Percentiles rank a stretch among this genome's conserved stretches.
These are phyloP conservation scores for Syndactyla subalaris DNA, from an alignment of 2,797 vertebrate genomes.

Conservation along the genomic window DNA sequence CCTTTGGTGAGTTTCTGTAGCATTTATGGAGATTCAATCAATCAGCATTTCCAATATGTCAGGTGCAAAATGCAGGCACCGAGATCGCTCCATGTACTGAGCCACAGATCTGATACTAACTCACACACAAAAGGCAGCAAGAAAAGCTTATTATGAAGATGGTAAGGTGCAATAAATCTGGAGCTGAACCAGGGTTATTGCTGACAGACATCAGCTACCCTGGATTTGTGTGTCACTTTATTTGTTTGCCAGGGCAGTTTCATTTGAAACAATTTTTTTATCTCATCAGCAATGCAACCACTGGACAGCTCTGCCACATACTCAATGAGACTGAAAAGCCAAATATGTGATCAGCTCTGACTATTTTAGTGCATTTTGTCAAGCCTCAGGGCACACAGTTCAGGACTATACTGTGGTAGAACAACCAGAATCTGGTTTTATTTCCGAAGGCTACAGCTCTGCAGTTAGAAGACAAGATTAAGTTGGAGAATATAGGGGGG, in stretches of 20 bases:
- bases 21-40: background rate
- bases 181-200: background rate
- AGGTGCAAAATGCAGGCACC: background rate
- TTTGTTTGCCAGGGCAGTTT: background rate
- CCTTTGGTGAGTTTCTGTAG: background rate
- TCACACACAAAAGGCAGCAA: background rate
- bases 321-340: background rate
- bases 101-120: background rate
- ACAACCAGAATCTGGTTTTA: background rate
- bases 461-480: background rate
- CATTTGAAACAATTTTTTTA: background rate
- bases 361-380: background rate
- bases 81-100: background rate
- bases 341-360: background rate
- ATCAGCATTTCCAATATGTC: background rate
- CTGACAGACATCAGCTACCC: background rate
- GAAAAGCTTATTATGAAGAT: background rate
- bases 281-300: background rate
- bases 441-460: background rate
- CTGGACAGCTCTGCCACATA: background rate
- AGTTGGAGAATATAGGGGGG: background rate
- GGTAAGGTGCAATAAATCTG: background rate
- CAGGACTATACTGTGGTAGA: background rate
- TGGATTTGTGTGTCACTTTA: background rate
- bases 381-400: background rate